Evolutionary conservation across 2,888 invertebrate species (phyloP), one percentile per base, ranked within the genome.

Genomic region (Liopterus haemorrhoidalis): DNA sequence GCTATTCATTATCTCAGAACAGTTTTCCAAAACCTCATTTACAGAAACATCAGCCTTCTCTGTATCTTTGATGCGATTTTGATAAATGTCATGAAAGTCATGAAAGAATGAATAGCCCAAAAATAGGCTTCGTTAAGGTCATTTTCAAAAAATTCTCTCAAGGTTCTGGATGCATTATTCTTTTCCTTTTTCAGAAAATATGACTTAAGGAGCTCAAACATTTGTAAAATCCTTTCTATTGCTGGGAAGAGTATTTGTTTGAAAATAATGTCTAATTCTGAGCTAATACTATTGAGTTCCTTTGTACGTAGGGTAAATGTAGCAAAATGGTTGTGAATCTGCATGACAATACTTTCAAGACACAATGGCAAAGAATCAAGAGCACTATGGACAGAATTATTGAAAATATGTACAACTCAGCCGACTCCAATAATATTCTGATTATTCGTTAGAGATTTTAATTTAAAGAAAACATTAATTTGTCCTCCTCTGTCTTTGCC

Each of bases 1-100:
- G 46, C 21, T 49, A 38, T 42, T 42, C 42, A 42, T 47, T 37
- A 49, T 47, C 32, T 41, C 35, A n/a, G n/a, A n/a, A n/a, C n/a
- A n/a, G n/a, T n/a, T n/a, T n/a, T n/a, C n/a, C n/a, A n/a, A n/a
- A n/a, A n/a, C n/a, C n/a, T n/a, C n/a, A n/a, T n/a, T n/a, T n/a
- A n/a, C n/a, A n/a, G n/a, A n/a, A n/a, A n/a, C n/a, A n/a, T n/a
- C n/a, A n/a, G n/a, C n/a, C n/a, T n/a, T n/a, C n/a, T n/a, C n/a
- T n/a, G n/a, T n/a, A n/a, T n/a, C n/a, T n/a, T n/a, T n/a, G n/a
- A n/a, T n/a, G n/a, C n/a, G n/a, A n/a, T n/a, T n/a, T n/a, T n/a
- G n/a, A n/a, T n/a, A n/a, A n/a, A n/a, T n/a, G n/a, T n/a, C n/a
- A n/a, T n/a, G n/a, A n/a, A n/a, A n/a, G 24, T 25, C 5, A 22